These are phyloP conservation scores for Premnoplex brunnescens DNA, from an alignment of 2,797 vertebrate genomes.

Conservation along the genomic window DNA sequence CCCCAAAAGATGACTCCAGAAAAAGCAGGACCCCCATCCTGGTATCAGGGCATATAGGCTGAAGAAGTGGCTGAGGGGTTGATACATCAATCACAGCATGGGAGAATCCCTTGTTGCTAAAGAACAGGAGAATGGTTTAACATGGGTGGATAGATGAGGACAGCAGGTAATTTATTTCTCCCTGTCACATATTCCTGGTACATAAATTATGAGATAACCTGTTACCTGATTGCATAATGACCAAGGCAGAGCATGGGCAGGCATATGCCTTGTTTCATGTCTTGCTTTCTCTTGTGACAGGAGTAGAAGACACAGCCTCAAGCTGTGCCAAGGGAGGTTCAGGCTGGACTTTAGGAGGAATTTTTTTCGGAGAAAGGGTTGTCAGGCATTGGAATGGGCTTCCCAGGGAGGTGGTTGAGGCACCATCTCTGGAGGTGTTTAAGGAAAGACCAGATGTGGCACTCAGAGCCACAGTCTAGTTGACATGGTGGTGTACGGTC, in stretches of 20 bases:
- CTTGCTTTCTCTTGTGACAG: background rate
- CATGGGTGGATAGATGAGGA: background rate
- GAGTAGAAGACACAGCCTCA: background rate
- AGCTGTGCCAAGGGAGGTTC: background rate
- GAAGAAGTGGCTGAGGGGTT: background rate
- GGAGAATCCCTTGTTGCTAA: background rate
- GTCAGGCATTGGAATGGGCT: background rate
- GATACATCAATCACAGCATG: background rate
- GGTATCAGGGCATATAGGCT: background rate
- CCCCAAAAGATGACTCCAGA: background rate
- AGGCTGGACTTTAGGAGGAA: background rate
- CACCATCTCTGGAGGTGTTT: background rate
- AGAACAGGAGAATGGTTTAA: background rate
- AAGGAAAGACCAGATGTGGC: background rate
- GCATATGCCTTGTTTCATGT: background rate
- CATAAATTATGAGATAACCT: constrained; percentile 43
- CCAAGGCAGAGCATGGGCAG: background rate
- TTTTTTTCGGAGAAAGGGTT: background rate
- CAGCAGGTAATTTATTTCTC: constrained; percentile 52
- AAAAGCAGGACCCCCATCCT: background rate
- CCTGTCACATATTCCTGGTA: constrained; percentile 33
- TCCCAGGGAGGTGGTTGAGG: background rate
- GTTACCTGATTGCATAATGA: background rate
- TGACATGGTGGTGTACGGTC: background rate
- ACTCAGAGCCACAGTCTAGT: background rate